A percentile compares a stretch with the other conserved stretches of the same genome.
Conservation (phyloP, 2,113 vertebrate species). For the Prolemur simus region DNA sequence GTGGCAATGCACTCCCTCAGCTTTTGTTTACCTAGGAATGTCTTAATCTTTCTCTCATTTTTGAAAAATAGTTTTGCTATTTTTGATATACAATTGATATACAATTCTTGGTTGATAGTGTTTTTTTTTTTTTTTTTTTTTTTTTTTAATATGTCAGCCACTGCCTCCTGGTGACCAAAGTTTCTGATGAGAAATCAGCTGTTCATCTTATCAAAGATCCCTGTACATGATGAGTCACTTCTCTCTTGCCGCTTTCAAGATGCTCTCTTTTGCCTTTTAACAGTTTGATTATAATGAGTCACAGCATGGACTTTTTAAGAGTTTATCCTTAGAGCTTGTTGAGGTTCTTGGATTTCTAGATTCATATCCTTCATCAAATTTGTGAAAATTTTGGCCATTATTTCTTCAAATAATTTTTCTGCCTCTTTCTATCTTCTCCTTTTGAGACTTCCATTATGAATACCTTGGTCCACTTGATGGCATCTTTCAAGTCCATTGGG, state of each 20-base stretch:
- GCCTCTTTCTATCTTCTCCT: neutral
- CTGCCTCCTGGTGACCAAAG: neutral
- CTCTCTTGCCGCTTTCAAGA: neutral
- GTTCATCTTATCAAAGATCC: neutral
- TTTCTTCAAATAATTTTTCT: neutral
- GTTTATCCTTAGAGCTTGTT: neutral
- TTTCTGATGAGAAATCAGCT: neutral
- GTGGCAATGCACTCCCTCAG: neutral
- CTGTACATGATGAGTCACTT: neutral
- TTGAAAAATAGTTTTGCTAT: neutral
- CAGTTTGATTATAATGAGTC: neutral
- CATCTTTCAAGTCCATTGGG: neutral
- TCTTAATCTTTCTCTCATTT: neutral
- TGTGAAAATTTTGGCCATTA: neutral
- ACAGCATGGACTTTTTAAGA: neutral
- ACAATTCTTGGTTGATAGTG: neutral
- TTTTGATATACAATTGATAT: neutral
- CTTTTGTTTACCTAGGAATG: neutral
- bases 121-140: neutral
- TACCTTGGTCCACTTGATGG: neutral
- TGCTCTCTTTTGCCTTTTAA: neutral
- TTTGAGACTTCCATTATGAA: neutral
- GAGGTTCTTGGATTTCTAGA: neutral
- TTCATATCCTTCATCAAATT: neutral
- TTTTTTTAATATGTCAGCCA: neutral